Evolutionary conservation across 2,113 vertebrate genomes (phyloP).

Genomic region (human): DNA sequence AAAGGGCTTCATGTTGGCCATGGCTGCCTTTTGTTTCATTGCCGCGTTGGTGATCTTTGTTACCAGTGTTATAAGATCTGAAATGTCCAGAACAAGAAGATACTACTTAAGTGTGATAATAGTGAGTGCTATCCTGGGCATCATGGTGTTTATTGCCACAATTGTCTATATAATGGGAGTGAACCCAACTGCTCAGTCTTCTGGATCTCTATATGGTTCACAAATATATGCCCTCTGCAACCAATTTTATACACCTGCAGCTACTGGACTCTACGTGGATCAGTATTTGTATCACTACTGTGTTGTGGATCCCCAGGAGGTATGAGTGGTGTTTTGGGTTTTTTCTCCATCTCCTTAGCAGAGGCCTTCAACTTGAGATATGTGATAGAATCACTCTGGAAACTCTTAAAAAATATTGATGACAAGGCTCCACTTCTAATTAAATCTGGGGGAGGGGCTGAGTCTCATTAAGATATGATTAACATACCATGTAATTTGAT

Average conservation of each 20-base stretch:
- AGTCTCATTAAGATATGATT: not conserved
- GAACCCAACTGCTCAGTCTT: conserved; percentile 90
- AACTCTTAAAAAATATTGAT: not conserved
- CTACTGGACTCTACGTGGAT: conserved; percentile 88
- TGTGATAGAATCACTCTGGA: not conserved
- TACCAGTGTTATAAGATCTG: conserved; percentile 87
- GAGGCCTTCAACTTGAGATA: not conserved
- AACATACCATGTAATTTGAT: too few relatives aligned
- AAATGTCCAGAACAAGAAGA: conserved; percentile 81
- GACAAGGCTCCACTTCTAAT: not conserved
- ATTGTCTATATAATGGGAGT: conserved; percentile 93
- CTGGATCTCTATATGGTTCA: conserved; percentile 89
- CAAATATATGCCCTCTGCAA: conserved; percentile 88
- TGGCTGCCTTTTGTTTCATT: conserved; percentile 90
- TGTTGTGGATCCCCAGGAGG: conserved; percentile 95
- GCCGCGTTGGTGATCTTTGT: conserved; percentile 88
- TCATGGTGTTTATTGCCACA: conserved; percentile 90
- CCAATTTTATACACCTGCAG: conserved; percentile 87
- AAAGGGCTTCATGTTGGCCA: conserved; percentile 92
- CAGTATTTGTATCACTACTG: conserved; percentile 96
- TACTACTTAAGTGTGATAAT: conserved; percentile 91
- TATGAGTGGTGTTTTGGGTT: conserved; percentile 70
- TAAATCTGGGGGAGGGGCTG: not conserved
- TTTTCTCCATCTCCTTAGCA: not conserved
- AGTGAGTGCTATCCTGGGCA: conserved; percentile 85